Evolutionary conservation across 2,888 invertebrate species (phyloP).

Genomic region (Dusona sp.): DNA sequence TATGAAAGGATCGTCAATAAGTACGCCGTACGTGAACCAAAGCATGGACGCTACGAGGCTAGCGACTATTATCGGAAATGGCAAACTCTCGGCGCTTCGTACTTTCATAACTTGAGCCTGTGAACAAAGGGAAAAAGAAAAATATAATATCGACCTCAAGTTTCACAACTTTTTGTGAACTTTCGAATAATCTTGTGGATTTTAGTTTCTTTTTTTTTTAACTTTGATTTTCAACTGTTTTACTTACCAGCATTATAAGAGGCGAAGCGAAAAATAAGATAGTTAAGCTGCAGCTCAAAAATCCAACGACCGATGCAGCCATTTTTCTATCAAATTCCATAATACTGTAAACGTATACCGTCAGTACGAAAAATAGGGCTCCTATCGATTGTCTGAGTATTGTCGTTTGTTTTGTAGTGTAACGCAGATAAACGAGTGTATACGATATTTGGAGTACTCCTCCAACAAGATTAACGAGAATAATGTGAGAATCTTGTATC

Average conservation of each 20-base stretch:
- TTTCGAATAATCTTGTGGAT: neutral
- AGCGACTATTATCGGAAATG: conserved; percentile 94
- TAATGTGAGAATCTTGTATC: conserved; percentile 90
- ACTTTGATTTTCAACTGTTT: neutral
- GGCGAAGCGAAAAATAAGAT: conserved; percentile 94
- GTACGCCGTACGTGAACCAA: conserved; percentile 94
- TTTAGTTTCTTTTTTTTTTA: neutral
- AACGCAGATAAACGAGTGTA: conserved; percentile 89
- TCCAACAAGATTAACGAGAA: conserved; percentile 92
- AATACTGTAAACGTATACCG: conserved; percentile 87
- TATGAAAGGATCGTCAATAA: conserved; percentile 92
- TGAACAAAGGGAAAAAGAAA: conserved; percentile 73
- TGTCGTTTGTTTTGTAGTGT: conserved; percentile 89
- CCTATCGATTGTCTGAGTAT: conserved; percentile 88
- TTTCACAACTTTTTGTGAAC: neutral
- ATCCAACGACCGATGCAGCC: conserved; percentile 88
- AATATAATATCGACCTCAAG: neutral
- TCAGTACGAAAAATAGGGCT: conserved; percentile 86
- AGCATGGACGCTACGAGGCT: conserved; percentile 92
- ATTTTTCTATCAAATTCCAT: conserved; percentile 86
- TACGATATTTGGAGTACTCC: conserved; percentile 90
- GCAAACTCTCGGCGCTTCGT: conserved; percentile 93
- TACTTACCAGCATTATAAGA: conserved; percentile 89
- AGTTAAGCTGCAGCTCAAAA: conserved; percentile 90
- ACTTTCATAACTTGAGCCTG: conserved; percentile 91